A percentile compares a stretch with the other conserved stretches of the same genome.
These are phyloP conservation scores for Steinernema hermaphroditum DNA, from an alignment of 2,888 invertebrate genomes.

Conservation along the genomic window DNA sequence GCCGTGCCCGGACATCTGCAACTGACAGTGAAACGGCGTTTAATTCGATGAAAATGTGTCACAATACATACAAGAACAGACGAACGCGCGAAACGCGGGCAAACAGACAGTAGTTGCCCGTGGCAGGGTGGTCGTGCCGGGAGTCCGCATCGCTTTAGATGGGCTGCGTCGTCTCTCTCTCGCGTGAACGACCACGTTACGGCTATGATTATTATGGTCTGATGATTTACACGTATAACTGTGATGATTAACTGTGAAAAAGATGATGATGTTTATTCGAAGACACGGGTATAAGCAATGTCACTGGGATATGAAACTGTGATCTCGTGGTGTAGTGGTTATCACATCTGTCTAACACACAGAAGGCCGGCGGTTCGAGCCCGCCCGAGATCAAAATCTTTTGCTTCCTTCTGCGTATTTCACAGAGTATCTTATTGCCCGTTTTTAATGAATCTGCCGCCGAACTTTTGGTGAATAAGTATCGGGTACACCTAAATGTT, in stretches of 20 bases:
- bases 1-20: constrained; percentile 23
- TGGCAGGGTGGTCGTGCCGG: not conserved
- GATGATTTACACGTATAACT: too few species aligned
- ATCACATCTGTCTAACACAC: constrained; percentile 58
- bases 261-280: too few species aligned
- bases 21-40: not conserved
- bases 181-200: too few species aligned
- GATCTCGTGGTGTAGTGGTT: constrained; percentile 46
- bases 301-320: too few species aligned
- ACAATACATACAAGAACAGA: not conserved
- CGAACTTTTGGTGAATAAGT: too few species aligned
- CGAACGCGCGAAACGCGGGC: constrained; percentile 21
- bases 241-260: too few species aligned
- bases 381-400: constrained; percentile 47
- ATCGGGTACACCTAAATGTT: too few species aligned
- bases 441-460: too few species aligned
- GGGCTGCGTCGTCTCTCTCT: not conserved
- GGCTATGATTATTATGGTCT: too few species aligned
- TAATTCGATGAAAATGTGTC: not conserved
- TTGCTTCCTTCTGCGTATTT: too few species aligned
- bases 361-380: constrained; percentile 55
- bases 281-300: too few species aligned
- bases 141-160: not conserved
- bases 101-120: not conserved
- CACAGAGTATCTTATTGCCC: too few species aligned